A percentile compares a stretch with the other conserved stretches of the same genome.
phyloP scores from a whole-genome alignment of 1,140 invertebrate genomes.

The Calliopsis andreniformis region DNA sequence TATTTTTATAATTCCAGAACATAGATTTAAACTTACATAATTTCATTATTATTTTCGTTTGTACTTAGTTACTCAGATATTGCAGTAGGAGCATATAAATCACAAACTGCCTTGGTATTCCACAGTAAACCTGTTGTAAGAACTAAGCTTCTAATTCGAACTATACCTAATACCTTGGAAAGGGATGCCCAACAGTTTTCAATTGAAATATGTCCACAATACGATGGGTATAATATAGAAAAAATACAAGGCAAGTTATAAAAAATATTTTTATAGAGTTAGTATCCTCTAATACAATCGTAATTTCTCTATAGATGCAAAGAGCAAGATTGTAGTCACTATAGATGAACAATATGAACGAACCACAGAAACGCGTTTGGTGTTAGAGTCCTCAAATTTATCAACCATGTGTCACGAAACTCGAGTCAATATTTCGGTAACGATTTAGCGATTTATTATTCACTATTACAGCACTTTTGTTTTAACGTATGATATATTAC shows the following conservation, averaged over 20 bases:
- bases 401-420: conserved; percentile 6
- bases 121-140: conserved; percentile 83
- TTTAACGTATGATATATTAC: conserved; percentile 21
- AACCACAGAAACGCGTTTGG: conserved; percentile 35
- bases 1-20: not conserved
- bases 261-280: not conserved
- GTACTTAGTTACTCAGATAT: conserved; percentile 78
- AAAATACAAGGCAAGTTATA: conserved; percentile 46
- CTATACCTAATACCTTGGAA: conserved; percentile 75
- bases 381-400: conserved; percentile 2
- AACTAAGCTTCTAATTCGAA: conserved; percentile 51
- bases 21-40: not conserved
- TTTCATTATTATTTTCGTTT: not conserved
- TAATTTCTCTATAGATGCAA: conserved; percentile 18
- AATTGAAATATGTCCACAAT: conserved; percentile 67
- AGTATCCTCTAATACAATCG: not conserved
- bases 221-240: conserved; percentile 44
- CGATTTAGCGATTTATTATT: too few relatives aligned
- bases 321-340: conserved; percentile 45
- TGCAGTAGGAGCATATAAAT: conserved; percentile 84
- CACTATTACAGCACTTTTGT: too few relatives aligned
- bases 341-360: conserved; percentile 61
- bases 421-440: conserved; percentile 49
- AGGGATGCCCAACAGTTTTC: conserved; percentile 77
- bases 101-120: conserved; percentile 82